phyloP scores from a whole-genome alignment of 2,113 vertebrate genomes.

The Sapayoa aenigma region DNA sequence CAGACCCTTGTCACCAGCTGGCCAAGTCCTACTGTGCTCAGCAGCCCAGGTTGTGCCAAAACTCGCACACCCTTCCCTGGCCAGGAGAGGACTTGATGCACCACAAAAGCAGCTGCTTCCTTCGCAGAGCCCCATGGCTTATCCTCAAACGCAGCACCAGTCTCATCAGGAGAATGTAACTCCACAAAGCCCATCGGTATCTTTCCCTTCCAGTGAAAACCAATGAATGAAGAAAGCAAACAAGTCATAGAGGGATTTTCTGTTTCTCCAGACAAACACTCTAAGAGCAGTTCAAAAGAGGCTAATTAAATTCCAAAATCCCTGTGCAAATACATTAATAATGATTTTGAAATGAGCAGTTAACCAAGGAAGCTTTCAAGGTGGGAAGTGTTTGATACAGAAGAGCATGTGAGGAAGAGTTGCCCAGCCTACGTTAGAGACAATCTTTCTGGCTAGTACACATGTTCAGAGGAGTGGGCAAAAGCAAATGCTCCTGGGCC shows the following conservation, averaged over 20 bases:
- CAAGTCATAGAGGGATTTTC: slow-evolving; percentile 66
- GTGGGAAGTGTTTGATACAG: slow-evolving; percentile 60
- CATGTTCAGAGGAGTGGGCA: fast-evolving
- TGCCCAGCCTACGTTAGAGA: background rate
- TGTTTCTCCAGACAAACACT: slow-evolving; percentile 64
- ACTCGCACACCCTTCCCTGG: background rate
- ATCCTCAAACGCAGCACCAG: background rate
- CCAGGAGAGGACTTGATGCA: background rate
- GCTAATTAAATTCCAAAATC: slow-evolving; percentile 72
- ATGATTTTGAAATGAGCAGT: slow-evolving; percentile 66
- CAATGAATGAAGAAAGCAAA: slow-evolving; percentile 31
- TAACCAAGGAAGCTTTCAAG: slow-evolving; percentile 63
- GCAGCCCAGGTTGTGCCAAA: background rate
- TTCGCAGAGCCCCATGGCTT: background rate
- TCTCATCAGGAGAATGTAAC: background rate
- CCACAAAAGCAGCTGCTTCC: background rate
- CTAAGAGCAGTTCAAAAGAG: slow-evolving; percentile 66
- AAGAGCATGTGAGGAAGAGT: background rate
- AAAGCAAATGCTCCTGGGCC: background rate
- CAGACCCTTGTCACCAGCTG: background rate
- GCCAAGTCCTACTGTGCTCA: fast-evolving
- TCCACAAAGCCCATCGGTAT: slow-evolving; percentile 9
- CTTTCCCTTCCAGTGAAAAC: slow-evolving; percentile 46
- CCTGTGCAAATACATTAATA: slow-evolving; percentile 66
- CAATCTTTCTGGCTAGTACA: background rate